Base-by-base conservation (phyloP, 2,113 vertebrate species). In the Chloebia gouldiae region DNA sequence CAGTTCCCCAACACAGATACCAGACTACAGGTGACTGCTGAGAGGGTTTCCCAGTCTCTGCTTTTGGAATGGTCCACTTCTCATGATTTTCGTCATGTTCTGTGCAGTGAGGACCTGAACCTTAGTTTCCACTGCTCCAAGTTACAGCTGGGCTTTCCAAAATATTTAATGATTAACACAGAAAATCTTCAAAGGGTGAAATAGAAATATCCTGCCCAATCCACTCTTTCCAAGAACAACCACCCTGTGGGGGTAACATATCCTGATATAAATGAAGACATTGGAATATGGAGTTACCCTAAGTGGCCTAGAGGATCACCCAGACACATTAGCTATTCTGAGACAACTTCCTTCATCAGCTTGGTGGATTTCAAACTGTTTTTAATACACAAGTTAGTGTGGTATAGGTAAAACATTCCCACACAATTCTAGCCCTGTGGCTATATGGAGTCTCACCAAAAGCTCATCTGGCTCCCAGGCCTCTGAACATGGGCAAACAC, bases 391-490 rank as follows among this genome's bases (percentile, higher is more conserved):
- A 73, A 66, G 77, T 78, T 83, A 30, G 12, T 25, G 42, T 66
- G 47, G 10, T 42, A 50, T 22, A 73, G 27, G 23, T 40, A 61
- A 87, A 60, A 4, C 7, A 20, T 81, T 88, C 86, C 71, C 68
- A 86, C 27, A 0, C 45, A 15, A 33, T 81, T 94, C 51, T 63
- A 83, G 65, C 64, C 85, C 76, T 66, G 9, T 39, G n/a, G 88
- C 75, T 86, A 42, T 57, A 39, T 54, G 59, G 71, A 93, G 13
- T 45, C 3, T 3, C 45, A 93, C 21, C 75, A 88, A 86, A 82
- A 69, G 11, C 40, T 90, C 79, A 72, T 92, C 81, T 93, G 92
- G 49, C 40, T 94, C 33, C 64, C 86, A 92, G 80, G 63, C 54
- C 79, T 54, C 54, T 57, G 50, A 86, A 82, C 27, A 11, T 11